Evolutionary conservation across 2,113 vertebrate species (phyloP).

Genomic region (Dasypus novemcinctus): DNA sequence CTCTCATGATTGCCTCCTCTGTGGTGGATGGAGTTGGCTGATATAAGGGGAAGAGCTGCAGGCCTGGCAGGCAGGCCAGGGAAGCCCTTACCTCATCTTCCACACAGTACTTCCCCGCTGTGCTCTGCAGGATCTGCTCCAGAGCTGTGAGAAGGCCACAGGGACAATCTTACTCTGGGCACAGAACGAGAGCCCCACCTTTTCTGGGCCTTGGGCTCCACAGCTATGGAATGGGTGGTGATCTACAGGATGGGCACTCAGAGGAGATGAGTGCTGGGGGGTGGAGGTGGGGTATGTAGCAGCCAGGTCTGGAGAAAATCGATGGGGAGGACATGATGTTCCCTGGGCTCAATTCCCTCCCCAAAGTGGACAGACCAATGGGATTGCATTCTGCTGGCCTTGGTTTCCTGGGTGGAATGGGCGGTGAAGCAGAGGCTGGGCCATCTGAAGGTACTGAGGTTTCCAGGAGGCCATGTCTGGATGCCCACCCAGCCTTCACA

Average conservation of each 20-base stretch:
- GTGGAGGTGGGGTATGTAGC: not conserved
- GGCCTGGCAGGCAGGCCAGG: not conserved
- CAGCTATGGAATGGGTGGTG: not conserved
- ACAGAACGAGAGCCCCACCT: not conserved
- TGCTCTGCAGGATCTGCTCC: constrained; percentile 89
- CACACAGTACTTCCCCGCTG: constrained; percentile 91
- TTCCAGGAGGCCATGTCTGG: not conserved
- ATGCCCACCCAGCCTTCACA: not conserved
- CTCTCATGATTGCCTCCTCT: not conserved
- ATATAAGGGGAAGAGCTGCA: not conserved
- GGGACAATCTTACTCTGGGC: not conserved
- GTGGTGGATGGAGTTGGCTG: not conserved
- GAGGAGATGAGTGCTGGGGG: not conserved
- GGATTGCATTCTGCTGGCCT: not conserved
- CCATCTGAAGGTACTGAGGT: not conserved
- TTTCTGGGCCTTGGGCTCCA: not conserved
- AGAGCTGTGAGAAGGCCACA: constrained; percentile 86
- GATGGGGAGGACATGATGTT: not conserved
- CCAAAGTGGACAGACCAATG: not conserved
- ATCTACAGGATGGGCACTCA: not conserved
- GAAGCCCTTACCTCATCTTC: constrained; percentile 90
- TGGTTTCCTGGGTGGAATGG: not conserved
- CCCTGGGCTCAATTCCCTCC: not conserved
- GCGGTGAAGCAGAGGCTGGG: not conserved
- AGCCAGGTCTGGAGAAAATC: not conserved